Evolutionary conservation across 2,113 vertebrate species (phyloP), one percentile per base, ranked within the genome.

Genomic region (Capra hircus): DNA sequence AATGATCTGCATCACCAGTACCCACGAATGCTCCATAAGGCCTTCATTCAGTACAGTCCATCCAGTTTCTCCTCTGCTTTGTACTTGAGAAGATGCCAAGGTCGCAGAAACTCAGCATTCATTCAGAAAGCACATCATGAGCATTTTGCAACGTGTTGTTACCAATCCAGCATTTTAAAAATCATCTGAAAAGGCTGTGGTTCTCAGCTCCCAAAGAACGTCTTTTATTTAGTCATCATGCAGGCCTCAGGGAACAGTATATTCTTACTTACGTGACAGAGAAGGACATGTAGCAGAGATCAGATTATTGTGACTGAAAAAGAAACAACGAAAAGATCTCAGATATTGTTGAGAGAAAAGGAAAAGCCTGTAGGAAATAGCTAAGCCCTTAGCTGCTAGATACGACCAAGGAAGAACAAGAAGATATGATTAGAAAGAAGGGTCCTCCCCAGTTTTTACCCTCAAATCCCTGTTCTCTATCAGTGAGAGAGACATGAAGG

Each of bases 141-240:
- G 98, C 97, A 99, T 99, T 94, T 97, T 99, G 98, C 98, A 98
- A 17, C 99, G 99, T 8, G 98, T 98, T 95, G 98, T 99, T 60
- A 99, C 99, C 97, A 99, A 99, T 9, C 99, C 99, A 4, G 93
- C 99, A 27, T 98, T 99, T 1, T 53, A 67, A 84, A 99, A 99
- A 96, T 99, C 99, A 1, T 98, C 98, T 7, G 99, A 99, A 97
- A 99, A 99, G 90, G 98, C 99, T 52, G 97, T 98, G 0, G 98
- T 99, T 55, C 6, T 99, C 99, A 43, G 98, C 98, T 4, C 99
- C 99, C 5, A 97, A 99, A 5, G 99, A 99, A 98, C 99, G 99
- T 88, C 99, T 99, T 55, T 99, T 99, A 98, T 99, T 99, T 99
- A 98, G 99, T 99, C 19, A 98, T 99, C 45, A 99, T 99, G 98